phyloP scores from a whole-genome alignment of 2,888 invertebrate species.

The Ephialtes manifestator region DNA sequence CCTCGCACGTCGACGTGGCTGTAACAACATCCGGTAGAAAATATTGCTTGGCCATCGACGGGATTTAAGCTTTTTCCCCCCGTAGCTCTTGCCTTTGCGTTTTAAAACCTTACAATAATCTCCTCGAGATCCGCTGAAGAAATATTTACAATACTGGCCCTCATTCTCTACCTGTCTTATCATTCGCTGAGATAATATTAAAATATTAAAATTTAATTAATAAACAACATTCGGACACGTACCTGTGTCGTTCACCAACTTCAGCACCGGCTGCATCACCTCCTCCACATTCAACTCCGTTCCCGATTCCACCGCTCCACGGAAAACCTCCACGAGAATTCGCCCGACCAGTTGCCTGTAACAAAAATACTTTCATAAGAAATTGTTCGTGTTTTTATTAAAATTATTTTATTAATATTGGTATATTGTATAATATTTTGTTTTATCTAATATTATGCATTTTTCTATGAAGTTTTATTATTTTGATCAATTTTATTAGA shows the following conservation, averaged over 20 bases:
- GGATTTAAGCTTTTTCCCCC: background rate
- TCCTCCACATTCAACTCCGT: conserved; percentile 75
- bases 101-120: background rate
- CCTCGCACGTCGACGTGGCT: conserved; percentile 44
- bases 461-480: too few relatives aligned
- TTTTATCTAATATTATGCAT: background rate
- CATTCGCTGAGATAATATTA: background rate
- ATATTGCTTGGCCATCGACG: conserved; percentile 25
- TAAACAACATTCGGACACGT: conserved; percentile 55
- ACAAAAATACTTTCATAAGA: conserved; percentile 71
- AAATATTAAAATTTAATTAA: conserved; percentile 31
- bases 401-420: background rate
- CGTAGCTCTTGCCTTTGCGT: background rate
- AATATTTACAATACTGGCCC: background rate
- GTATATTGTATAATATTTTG: background rate
- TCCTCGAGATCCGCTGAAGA: background rate
- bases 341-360: conserved; percentile 89
- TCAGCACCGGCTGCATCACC: conserved; percentile 77
- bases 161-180: too few relatives aligned
- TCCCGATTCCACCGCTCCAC: conserved; percentile 83
- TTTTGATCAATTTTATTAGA: too few relatives aligned
- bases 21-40: conserved; percentile 66
- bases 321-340: conserved; percentile 88
- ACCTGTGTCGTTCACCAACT: conserved; percentile 79
- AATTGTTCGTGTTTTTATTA: background rate